Percentiles rank a stretch among this genome's conserved stretches.
Evolutionary conservation across 2,888 invertebrate species (phyloP).

Genomic region (Boloria selene): DNA sequence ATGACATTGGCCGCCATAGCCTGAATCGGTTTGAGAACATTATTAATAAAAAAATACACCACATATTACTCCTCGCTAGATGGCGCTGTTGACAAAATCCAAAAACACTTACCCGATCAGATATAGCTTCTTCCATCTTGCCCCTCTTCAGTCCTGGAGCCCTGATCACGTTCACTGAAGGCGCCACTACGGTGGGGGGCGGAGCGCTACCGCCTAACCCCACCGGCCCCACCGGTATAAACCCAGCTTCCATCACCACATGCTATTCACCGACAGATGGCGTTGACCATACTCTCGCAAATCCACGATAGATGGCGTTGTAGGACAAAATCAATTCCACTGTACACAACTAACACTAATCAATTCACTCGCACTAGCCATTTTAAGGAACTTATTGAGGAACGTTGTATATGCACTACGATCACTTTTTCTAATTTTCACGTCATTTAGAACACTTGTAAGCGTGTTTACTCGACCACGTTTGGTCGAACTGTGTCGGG

Average conservation of each 20-base stretch:
- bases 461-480: conserved; percentile 45
- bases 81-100: not conserved
- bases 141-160: conserved; percentile 91
- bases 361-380: conserved; percentile 1
- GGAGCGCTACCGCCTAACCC: conserved; percentile 52
- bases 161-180: conserved; percentile 85
- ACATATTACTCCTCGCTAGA: not conserved
- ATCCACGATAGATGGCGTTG: conserved; percentile 64
- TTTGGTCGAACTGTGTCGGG: conserved; percentile 28
- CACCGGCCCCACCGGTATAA: conserved; percentile 65
- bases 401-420: not conserved
- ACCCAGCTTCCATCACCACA: conserved; percentile 73
- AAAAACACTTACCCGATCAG: conserved; percentile 86
- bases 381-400: conserved; percentile 31
- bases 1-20: no score
- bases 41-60: no score
- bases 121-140: conserved; percentile 88
- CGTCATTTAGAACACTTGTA: conserved; percentile 31
- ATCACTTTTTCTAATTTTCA: conserved; percentile 42
- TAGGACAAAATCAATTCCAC: conserved; percentile 38
- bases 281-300: conserved; percentile 59
- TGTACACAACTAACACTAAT: no score
- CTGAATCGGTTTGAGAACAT: no score
- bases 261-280: conserved; percentile 59
- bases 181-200: conserved; percentile 66